Percentiles rank a stretch among this genome's conserved stretches.
These are phyloP conservation scores for Stenopsyche tienmushanensis DNA, from an alignment of 1,140 invertebrate genomes.

Conservation along the genomic window DNA sequence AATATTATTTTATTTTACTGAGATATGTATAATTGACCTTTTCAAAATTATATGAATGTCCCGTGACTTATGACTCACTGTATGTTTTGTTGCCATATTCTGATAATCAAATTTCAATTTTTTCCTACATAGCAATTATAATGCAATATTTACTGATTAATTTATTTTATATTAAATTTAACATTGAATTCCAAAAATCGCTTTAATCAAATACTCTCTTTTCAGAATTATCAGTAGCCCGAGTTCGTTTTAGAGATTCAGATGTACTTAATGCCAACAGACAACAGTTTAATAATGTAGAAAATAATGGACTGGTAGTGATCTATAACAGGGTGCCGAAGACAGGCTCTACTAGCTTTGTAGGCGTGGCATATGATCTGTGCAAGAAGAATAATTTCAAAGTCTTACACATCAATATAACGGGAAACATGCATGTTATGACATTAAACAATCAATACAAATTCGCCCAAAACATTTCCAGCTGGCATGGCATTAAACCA, in stretches of 20 bases:
- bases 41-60: no score
- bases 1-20: no score
- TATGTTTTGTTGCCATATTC: neutral
- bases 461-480: slow-evolving; percentile 88
- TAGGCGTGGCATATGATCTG: slow-evolving; percentile 95
- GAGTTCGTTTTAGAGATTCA: slow-evolving; percentile 42
- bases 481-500: slow-evolving; percentile 86
- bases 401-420: slow-evolving; percentile 91
- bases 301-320: slow-evolving; percentile 67
- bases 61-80: no score
- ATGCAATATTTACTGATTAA: neutral
- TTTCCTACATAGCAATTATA: neutral
- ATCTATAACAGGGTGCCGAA: slow-evolving; percentile 98
- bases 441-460: slow-evolving; percentile 89
- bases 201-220: no score
- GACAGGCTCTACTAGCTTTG: slow-evolving; percentile 98
- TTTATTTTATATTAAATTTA: no score
- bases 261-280: slow-evolving; percentile 33
- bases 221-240: slow-evolving; percentile 51
- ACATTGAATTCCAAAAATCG: no score
- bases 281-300: slow-evolving; percentile 42
- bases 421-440: slow-evolving; percentile 91
- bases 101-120: neutral
- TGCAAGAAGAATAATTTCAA: slow-evolving; percentile 87
- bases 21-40: no score